Conservation (phyloP, 2,888 invertebrate genomes). For the Malachius bipustulatus region DNA sequence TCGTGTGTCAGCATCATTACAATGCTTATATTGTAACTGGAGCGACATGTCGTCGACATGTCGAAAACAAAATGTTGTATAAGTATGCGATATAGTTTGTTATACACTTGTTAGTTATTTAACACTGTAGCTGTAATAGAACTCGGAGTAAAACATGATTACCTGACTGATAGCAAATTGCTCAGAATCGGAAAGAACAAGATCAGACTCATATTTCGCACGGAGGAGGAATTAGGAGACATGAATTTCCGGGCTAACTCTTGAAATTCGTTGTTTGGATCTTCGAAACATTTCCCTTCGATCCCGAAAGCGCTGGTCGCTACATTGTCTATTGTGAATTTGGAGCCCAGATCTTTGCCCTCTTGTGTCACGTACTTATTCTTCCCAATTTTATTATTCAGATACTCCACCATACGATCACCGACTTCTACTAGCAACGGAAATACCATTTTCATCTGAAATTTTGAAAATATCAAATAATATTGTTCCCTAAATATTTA, state of each 20-base stretch:
- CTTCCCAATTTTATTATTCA: conserved; percentile 31
- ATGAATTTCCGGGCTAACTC: conserved; percentile 21
- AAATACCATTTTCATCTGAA: conserved; percentile 39
- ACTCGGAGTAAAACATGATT: conserved; percentile 1
- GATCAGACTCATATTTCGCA: conserved; percentile 13
- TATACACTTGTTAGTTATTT: too few relatives aligned
- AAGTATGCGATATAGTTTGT: too few relatives aligned
- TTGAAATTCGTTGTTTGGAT: conserved; percentile 23
- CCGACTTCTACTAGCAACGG: conserved; percentile 38
- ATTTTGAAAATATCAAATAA: too few relatives aligned
- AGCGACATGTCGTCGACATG: too few relatives aligned
- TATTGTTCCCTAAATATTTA: too few relatives aligned
- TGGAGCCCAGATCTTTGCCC: conserved; percentile 30
- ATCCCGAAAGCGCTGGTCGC: conserved; percentile 38
- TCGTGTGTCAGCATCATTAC: too few relatives aligned
- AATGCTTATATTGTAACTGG: too few relatives aligned
- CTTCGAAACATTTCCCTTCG: conserved; percentile 34
- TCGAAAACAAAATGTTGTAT: too few relatives aligned
- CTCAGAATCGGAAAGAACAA: conserved; percentile 14
- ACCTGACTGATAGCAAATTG: conserved; percentile 14
- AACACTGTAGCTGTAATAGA: too few relatives aligned
- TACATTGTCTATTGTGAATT: conserved; percentile 34
- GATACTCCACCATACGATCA: conserved; percentile 32
- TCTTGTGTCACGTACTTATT: conserved; percentile 34
- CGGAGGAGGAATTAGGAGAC: conserved; percentile 10